Percentiles rank a stretch among this genome's conserved stretches.
phyloP scores from a whole-genome alignment of 2,797 vertebrate species.

The Sebastes cheni region DNA sequence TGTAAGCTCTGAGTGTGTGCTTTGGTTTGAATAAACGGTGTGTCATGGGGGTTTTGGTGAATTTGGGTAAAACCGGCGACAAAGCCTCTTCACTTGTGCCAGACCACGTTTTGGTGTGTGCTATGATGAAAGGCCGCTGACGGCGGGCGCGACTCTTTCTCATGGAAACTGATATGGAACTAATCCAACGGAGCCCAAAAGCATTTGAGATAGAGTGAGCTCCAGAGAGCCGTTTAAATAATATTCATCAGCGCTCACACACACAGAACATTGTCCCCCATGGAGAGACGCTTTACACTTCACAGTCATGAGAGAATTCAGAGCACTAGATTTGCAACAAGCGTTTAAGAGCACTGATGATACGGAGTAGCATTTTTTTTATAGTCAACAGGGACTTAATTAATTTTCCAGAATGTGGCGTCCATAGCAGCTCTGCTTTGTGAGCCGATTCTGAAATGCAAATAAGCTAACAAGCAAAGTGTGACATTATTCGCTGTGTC shows the following conservation, averaged over 20 bases:
- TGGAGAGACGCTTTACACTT: slow-evolving; percentile 44
- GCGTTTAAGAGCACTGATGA: slow-evolving; percentile 48
- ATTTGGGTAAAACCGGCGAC: slow-evolving; percentile 47
- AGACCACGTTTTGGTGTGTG: slow-evolving; percentile 57
- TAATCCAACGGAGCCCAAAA: slow-evolving; percentile 43
- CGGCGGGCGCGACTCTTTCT: slow-evolving; percentile 6
- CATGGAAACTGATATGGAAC: slow-evolving; percentile 54
- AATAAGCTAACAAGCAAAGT: slow-evolving; percentile 48
- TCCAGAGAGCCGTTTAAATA: slow-evolving; percentile 42
- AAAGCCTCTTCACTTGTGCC: slow-evolving; percentile 60
- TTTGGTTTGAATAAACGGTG: slow-evolving; percentile 36
- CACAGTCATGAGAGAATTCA: slow-evolving; percentile 33
- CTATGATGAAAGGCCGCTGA: slow-evolving; percentile 8
- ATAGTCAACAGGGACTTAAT: slow-evolving; percentile 53
- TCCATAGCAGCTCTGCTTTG: slow-evolving; percentile 40
- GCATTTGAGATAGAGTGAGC: slow-evolving; percentile 40
- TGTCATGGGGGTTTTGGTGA: slow-evolving; percentile 30
- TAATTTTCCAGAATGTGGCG: slow-evolving; percentile 47
- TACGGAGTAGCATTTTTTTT: slow-evolving; percentile 30
- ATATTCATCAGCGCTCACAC: slow-evolving; percentile 24
- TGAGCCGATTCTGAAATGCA: slow-evolving; percentile 51
- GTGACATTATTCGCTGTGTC: slow-evolving; percentile 48
- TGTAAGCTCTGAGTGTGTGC: slow-evolving; percentile 41
- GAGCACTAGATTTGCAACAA: slow-evolving; percentile 34
- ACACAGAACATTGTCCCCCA: slow-evolving; percentile 17